Evolutionary conservation across 1,140 invertebrate genomes (phyloP).

Genomic region (Zaprionus ornatus): DNA sequence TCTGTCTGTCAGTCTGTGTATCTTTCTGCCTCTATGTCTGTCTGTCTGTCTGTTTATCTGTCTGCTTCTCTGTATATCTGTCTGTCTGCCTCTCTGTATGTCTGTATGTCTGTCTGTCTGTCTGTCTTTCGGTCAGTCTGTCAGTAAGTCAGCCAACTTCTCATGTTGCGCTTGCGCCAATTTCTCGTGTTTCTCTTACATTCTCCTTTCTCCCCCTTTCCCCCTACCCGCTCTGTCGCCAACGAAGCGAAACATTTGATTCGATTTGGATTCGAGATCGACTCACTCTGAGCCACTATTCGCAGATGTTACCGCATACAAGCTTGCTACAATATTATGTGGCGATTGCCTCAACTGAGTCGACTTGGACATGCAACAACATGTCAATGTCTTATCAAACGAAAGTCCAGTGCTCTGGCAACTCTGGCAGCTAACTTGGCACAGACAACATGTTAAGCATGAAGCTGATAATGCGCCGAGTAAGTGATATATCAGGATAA

Average conservation of each 20-base stretch:
- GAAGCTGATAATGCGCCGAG: background rate
- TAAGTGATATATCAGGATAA: background rate
- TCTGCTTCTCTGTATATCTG: background rate
- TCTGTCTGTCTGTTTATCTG: background rate
- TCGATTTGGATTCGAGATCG: constrained; percentile 65
- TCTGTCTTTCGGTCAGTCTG: constrained; percentile 3
- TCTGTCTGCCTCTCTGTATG: background rate
- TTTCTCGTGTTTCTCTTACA: constrained; percentile 38
- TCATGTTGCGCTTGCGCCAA: constrained; percentile 37
- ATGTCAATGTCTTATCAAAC: constrained; percentile 71
- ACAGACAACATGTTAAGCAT: background rate
- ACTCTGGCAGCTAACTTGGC: constrained; percentile 1
- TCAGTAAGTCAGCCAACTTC: constrained; percentile 40
- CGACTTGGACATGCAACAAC: constrained; percentile 36
- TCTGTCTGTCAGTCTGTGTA: constrained; percentile 13
- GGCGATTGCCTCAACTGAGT: constrained; percentile 40
- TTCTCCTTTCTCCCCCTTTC: constrained; percentile 34
- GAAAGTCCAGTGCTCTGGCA: constrained; percentile 14
- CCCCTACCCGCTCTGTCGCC: constrained; percentile 22
- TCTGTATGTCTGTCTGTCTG: background rate
- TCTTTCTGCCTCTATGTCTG: background rate
- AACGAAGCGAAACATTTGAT: constrained; percentile 64
- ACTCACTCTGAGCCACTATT: constrained; percentile 13
- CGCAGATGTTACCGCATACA: constrained; percentile 66
- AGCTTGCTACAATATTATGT: constrained; percentile 64